Conservation (phyloP, 2,113 vertebrate genomes). For the Rhodinocichla rosea region DNA sequence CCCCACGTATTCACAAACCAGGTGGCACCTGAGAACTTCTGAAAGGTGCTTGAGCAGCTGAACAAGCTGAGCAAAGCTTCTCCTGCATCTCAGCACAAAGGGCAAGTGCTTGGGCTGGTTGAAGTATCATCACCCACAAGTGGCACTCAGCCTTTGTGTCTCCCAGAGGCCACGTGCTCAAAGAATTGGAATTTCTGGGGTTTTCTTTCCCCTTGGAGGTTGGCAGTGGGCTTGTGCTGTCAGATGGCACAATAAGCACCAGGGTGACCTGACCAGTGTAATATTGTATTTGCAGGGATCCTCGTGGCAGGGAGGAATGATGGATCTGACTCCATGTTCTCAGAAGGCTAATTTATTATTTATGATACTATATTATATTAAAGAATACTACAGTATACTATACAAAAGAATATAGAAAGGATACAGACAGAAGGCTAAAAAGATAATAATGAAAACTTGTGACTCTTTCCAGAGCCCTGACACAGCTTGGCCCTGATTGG, state of each 20-base stretch:
- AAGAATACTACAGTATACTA: too few relatives aligned
- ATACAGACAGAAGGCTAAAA: too few relatives aligned
- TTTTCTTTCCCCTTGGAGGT: neutral
- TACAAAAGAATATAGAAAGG: too few relatives aligned
- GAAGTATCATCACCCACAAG: neutral
- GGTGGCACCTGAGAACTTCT: neutral
- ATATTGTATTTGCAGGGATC: too few relatives aligned
- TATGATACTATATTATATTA: too few relatives aligned
- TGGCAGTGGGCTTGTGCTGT: neutral
- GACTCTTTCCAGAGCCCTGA: too few relatives aligned
- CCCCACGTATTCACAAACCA: neutral
- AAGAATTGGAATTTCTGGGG: neutral
- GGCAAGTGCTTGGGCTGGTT: neutral
- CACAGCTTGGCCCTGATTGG: too few relatives aligned
- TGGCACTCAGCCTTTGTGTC: neutral
- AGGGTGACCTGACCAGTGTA: neutral
- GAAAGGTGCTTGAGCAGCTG: neutral
- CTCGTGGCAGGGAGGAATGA: too few relatives aligned
- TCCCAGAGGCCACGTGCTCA: neutral
- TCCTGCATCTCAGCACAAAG: neutral
- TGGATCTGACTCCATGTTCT: too few relatives aligned
- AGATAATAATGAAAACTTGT: too few relatives aligned
- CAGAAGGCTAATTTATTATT: too few relatives aligned
- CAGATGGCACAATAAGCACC: fast-evolving
- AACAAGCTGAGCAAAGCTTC: neutral